These are phyloP conservation scores for Scaptomyza flava DNA, from an alignment of 2,888 invertebrate species.

Conservation along the genomic window DNA sequence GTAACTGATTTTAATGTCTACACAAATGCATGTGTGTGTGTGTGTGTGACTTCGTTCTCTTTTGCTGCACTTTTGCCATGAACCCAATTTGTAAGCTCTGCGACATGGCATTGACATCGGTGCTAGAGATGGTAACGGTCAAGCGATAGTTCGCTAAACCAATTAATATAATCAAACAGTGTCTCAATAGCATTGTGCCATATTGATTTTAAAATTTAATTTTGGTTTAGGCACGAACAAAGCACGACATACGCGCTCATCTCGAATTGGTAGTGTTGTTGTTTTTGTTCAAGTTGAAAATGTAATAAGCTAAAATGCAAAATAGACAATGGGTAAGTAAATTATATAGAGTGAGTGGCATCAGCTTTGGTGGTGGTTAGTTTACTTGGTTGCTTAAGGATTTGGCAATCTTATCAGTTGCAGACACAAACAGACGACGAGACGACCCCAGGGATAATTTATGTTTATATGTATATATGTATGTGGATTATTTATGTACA, in stretches of 20 bases:
- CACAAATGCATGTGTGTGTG: conserved; percentile 25
- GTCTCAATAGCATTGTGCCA: neutral
- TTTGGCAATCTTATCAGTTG: conserved; percentile 53
- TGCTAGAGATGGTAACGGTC: conserved; percentile 27
- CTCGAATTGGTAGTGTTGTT: conserved; percentile 3
- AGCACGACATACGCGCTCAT: conserved; percentile 15
- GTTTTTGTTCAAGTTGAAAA: conserved; percentile 24
- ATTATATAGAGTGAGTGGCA: conserved; percentile 12
- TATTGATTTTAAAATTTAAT: neutral
- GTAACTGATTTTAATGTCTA: conserved; percentile 35
- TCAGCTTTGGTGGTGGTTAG: conserved; percentile 46
- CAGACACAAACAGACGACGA: conserved; percentile 14
- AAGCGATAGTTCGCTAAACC: conserved; percentile 8
- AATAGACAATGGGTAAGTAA: conserved; percentile 25
- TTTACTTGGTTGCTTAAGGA: conserved; percentile 31
- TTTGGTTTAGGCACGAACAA: neutral
- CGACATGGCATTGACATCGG: conserved; percentile 61
- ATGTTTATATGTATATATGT: conserved; percentile 7
- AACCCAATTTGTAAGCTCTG: conserved; percentile 63
- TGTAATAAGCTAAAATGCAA: conserved; percentile 41
- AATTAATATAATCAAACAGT: neutral
- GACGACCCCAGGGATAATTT: conserved; percentile 22
- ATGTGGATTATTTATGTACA: neutral
- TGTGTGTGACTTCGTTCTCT: conserved; percentile 36
- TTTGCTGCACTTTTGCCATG: conserved; percentile 60